phyloP scores from a whole-genome alignment of 1,140 invertebrate genomes.

The Muscidifurax raptorellus region DNA sequence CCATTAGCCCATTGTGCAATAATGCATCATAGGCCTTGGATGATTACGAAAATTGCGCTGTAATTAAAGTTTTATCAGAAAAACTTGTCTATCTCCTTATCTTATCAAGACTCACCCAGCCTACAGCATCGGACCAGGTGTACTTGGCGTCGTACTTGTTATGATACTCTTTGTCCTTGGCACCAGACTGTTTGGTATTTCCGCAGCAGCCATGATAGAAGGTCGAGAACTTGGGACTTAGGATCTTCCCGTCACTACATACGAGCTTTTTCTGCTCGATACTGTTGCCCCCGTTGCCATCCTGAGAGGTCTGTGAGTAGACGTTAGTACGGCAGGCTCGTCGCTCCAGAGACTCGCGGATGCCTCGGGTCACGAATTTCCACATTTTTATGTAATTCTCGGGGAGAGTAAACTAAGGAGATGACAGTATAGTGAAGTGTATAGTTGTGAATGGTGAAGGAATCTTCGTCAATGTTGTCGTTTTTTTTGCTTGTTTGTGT shows the following conservation, averaged over 20 bases:
- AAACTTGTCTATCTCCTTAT: neutral
- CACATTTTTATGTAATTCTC: constrained; percentile 60
- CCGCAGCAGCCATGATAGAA: constrained; percentile 57
- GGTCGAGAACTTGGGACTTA: constrained; percentile 48
- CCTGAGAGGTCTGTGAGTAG: constrained; percentile 64
- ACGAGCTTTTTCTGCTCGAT: constrained; percentile 12
- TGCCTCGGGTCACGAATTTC: constrained; percentile 66
- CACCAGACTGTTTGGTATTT: constrained; percentile 52
- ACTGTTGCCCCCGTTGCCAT: constrained; percentile 35
- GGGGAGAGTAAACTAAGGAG: too few relatives aligned
- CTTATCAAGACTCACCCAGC: constrained; percentile 64
- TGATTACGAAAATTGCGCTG: too few relatives aligned
- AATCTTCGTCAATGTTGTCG: too few relatives aligned
- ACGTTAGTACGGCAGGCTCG: constrained; percentile 66
- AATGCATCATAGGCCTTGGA: neutral
- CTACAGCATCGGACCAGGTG: constrained; percentile 65
- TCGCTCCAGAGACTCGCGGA: constrained; percentile 66
- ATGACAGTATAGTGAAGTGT: neutral
- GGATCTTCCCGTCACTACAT: constrained; percentile 55
- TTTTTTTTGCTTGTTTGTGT: neutral
- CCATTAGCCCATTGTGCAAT: neutral
- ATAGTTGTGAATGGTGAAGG: neutral
- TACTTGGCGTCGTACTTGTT: constrained; percentile 63
- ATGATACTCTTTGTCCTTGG: constrained; percentile 58
- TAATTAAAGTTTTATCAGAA: too few relatives aligned